Evolutionary conservation across 2,888 invertebrate species (phyloP), one percentile per base, ranked within the genome.

Genomic region (Orthosia incerta): DNA sequence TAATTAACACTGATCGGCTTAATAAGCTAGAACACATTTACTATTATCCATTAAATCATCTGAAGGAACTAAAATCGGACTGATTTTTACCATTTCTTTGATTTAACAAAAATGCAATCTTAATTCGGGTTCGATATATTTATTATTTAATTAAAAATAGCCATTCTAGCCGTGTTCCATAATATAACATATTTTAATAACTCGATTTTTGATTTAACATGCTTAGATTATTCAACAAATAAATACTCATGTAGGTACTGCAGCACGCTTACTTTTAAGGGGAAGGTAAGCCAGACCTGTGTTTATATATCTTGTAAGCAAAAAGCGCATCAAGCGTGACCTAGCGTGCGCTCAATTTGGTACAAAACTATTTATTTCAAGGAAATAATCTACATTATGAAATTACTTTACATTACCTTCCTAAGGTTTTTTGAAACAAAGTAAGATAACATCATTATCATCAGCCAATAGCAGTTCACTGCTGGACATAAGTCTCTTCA

Each of bases 361-460:
- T 23, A 51, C n/a, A 13, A 45, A 66, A n/a, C 1, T n/a, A 45
- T 13, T 53, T n/a, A 67, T 67, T 69, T 45, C 45, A 23, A 23
- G 68, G 51, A 53, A 66, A 51, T 3, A n/a, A n/a, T 31, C 31
- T 39, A 39, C 39, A 39, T 39, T 1, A 39, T 39, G 9, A 1
- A 39, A 39, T 31, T 1, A 31, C 31, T 31, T 31, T 31, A 31
- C 7, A 7, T 31, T 7, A 31, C 31, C 31, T 31, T 7, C 31
- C 31, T 7, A 31, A 39, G 39, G 9, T 39, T 39, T 31, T 39
- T 9, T 39, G 39, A 39, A 31, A 31, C 31, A 31, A 31, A 31
- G 31, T 7, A 31, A 31, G 7, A 3, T 31, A 31, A 31, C 7
- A 31, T 31, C 7, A 31, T 31, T 7, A 31, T 31, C 31, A 31